Base-by-base conservation (phyloP, 2,888 invertebrate genomes). In the Gymnosoma rotundatum region DNA sequence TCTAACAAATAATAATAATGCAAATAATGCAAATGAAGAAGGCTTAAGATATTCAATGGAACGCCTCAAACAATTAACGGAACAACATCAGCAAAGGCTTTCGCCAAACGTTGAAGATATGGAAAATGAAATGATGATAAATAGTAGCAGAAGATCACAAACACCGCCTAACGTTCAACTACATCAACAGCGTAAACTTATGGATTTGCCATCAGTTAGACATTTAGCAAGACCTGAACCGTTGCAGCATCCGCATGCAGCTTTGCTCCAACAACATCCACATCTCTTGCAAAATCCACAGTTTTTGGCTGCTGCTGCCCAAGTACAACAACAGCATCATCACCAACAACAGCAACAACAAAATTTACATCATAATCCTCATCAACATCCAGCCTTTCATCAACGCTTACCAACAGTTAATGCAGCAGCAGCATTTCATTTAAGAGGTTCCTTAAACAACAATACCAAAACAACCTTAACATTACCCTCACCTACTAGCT, bases 21-120 rank as follows among this genome's bases (percentile, higher is more conserved):
- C 66, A 20, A 80, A 79, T 2, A 78, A 78, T 42, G 73, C 66
- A 25, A 90, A 88, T 86, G 90, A 90, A 36, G 90, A 90, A 73
- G 88, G 88, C 54, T 38, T 91, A 56, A 88, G 90, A 20, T 92
- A 90, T 76, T 92, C 92, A 18, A 90, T 92, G 45, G 92, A 92
- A 79, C 89, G 92, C 2, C 87, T 92, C 5, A 92, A 92, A 86
- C 91, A 92, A 84, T 88, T 92, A 86, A 89, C 91, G 21, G 92
- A 92, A 78, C 86, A 88, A 2, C 92, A 89, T 87, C 89, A 92
- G n/a, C 86, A 92, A 3, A 92, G 92, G 88, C 91, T 92, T 32
- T 88, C 87, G 0, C 88, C 87, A 3, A 88, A 88, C 2, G 88
- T 86, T 2, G 69, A 52, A 0, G 61, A 69, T 85, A 86, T 60